phyloP scores from a whole-genome alignment of 2,113 vertebrate species.

The Neotoma lepida region DNA sequence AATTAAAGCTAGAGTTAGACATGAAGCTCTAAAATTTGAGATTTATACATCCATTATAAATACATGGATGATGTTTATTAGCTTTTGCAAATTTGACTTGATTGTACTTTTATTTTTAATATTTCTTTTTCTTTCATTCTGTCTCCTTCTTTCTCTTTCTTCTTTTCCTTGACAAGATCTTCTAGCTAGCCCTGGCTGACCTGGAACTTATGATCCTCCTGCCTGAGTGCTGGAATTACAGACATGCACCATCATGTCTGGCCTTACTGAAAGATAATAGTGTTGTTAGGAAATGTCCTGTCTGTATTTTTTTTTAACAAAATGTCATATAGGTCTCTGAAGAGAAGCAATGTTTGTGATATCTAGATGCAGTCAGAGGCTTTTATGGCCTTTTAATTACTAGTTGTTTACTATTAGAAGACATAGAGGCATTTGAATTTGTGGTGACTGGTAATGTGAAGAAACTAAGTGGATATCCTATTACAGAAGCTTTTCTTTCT shows the following conservation, averaged over 20 bases:
- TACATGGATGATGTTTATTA: neutral
- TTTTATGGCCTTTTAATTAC: conserved; percentile 35
- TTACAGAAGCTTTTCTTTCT: conserved; percentile 19
- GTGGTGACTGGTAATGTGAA: neutral
- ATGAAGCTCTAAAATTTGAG: neutral
- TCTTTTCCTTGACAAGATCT: neutral
- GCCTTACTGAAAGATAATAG: conserved; percentile 1
- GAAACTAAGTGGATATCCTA: neutral
- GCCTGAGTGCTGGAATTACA: neutral
- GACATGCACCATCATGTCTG: neutral
- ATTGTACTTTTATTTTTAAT: neutral
- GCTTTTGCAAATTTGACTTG: conserved; percentile 30
- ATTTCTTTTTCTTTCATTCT: neutral
- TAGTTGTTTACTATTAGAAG: neutral
- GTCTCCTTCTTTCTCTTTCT: neutral
- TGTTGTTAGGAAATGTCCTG: neutral
- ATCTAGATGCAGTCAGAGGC: neutral
- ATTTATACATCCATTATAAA: neutral
- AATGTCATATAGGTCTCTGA: neutral
- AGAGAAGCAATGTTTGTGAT: neutral
- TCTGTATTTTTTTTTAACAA: conserved; percentile 50
- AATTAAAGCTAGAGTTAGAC: neutral
- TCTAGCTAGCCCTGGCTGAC: neutral
- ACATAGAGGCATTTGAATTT: conserved; percentile 44
- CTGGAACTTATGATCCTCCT: neutral